phyloP scores from a whole-genome alignment of 2,888 invertebrate genomes.

The Hypomecis punctinalis region DNA sequence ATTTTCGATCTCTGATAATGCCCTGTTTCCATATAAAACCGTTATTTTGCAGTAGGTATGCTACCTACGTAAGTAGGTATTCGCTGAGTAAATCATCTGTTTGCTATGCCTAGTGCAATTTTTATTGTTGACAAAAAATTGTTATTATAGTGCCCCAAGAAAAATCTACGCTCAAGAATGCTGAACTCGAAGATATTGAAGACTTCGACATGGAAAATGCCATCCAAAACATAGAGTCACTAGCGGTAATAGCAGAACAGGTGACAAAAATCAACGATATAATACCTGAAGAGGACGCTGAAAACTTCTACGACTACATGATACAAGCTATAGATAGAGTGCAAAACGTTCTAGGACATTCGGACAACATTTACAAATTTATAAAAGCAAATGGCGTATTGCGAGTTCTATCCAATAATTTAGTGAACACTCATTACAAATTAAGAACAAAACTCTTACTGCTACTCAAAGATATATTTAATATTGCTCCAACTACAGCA shows the following conservation, averaged over 20 bases:
- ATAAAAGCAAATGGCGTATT: conserved; percentile 63
- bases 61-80: too few species aligned
- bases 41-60: too few species aligned
- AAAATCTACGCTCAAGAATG: neutral
- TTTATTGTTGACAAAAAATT: neutral
- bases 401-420: conserved; percentile 54
- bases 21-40: too few species aligned
- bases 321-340: conserved; percentile 51
- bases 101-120: too few species aligned
- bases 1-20: too few species aligned
- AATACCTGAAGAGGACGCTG: conserved; percentile 37
- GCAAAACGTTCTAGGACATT: conserved; percentile 50
- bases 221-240: conserved; percentile 21
- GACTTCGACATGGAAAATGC: conserved; percentile 22
- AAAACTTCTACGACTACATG: conserved; percentile 50
- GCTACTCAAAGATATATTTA: conserved; percentile 60
- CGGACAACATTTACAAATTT: conserved; percentile 58
- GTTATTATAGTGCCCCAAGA: conserved; percentile 5
- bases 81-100: too few species aligned
- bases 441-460: conserved; percentile 56
- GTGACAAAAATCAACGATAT: neutral
- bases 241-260: conserved; percentile 5
- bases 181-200: neutral
- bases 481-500: conserved; percentile 57
- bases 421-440: conserved; percentile 48